Base-by-base conservation (phyloP, 1,140 invertebrate species). In the Anastrepha obliqua region DNA sequence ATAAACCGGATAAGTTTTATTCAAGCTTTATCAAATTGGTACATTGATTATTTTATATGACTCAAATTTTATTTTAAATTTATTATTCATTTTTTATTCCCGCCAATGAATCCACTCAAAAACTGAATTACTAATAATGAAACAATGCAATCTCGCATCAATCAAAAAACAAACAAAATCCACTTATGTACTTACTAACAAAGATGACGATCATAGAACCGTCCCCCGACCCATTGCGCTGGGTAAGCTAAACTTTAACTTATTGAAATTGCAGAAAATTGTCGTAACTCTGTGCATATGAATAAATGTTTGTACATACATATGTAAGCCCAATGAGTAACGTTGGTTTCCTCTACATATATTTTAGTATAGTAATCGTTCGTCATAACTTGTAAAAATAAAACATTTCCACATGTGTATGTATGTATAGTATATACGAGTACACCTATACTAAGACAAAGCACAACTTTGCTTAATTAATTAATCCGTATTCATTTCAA, bases 191-290 rank as follows among this genome's bases (percentile, higher is more conserved):
- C 62, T 15, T 29, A 39, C 62, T 64, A 85, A 60, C 11, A 87
- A 86, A 92, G 91, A 64, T 78, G 91, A 92, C 64, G 91, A 92
- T 91, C 88, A 86, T 62, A 92, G 90, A 89, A 85, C 87, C 55
- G 86, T 88, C 88, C 91, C 91, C 85, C 91, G 91, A 88, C 90
- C 90, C 70, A 86, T 81, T 87, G 88, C 90, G 87, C 86, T 85
- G 91, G 88, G 91, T 92, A 92, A 92, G 91, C 88, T 58, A 81
- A 88, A 70, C 39, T 15, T 15, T 20, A 29, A 70, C 0, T 70
- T 70, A 44, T 11, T 29, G 17, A 74, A 29, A 17, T 47, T 47
- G 70, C 70, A 42, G 17, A 44, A 51, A 47, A 47, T 67, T 51
- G 44, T 17, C 1, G 9, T n/a, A 13, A 15, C 7, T 47, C 29